Conservation (phyloP, 92 coral and sea anemone genomes). For the Palythoa grandiflora region DNA sequence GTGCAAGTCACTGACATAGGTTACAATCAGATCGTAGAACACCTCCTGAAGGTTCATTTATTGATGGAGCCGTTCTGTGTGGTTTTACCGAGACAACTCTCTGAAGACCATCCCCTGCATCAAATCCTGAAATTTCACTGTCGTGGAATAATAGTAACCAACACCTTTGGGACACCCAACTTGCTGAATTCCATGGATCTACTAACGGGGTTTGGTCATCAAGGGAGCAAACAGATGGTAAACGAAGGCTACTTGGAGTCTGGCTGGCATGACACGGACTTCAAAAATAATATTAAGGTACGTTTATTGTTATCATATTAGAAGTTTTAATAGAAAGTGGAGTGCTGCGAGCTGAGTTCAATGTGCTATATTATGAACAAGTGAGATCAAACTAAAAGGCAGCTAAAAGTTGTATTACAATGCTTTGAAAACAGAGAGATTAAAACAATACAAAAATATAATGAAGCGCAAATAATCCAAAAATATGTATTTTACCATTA, state of each 20-base stretch:
- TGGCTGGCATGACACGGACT: slow-evolving; percentile 54
- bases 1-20: too few relatives aligned
- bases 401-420: too few relatives aligned
- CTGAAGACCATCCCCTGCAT: slow-evolving; percentile 35
- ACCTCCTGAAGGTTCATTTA: not conserved
- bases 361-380: too few relatives aligned
- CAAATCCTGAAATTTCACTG: slow-evolving; percentile 48
- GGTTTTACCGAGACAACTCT: not conserved
- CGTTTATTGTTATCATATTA: not conserved
- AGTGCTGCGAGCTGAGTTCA: too few relatives aligned
- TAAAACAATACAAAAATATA: too few relatives aligned
- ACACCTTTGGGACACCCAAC: slow-evolving; percentile 26
- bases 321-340: too few relatives aligned
- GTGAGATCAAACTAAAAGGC: too few relatives aligned
- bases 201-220: slow-evolving; percentile 42
- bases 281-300: slow-evolving; percentile 48
- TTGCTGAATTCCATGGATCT: not conserved
- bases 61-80: not conserved
- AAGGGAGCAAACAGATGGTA: slow-evolving; percentile 36
- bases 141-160: slow-evolving; percentile 42
- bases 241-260: slow-evolving; percentile 36
- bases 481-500: too few relatives aligned
- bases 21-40: not conserved
- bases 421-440: too few relatives aligned
- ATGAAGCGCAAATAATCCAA: too few relatives aligned